These are phyloP conservation scores for Tenebrosternarchus preto DNA, from an alignment of 2,113 vertebrate genomes.

Conservation along the genomic window DNA sequence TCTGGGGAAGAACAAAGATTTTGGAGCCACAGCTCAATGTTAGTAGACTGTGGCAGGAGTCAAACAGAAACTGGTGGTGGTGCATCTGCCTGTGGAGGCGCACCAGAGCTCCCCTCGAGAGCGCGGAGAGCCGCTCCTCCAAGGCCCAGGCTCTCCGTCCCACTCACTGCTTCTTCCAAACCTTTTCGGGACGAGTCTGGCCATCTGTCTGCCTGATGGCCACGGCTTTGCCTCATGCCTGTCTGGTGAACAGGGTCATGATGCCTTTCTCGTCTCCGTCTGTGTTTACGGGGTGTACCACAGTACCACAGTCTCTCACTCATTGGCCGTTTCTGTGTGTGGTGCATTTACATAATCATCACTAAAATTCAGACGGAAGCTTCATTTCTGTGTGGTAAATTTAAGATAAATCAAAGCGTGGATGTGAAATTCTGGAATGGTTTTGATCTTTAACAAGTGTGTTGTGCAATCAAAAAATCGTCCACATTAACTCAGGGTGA, in stretches of 20 bases:
- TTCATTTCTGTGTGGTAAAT: neutral
- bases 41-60: neutral
- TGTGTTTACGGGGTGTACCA: neutral
- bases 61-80: neutral
- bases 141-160: neutral
- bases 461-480: neutral
- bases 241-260: neutral
- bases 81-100: neutral
- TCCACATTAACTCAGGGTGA: neutral
- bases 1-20: conserved; percentile 21
- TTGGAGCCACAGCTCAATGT: conserved; percentile 8
- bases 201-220: neutral
- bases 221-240: neutral
- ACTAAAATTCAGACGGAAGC: neutral
- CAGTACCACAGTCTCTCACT: neutral
- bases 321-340: neutral
- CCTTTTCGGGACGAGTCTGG: neutral
- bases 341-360: neutral
- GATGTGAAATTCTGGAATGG: neutral
- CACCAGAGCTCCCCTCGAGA: neutral
- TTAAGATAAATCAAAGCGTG: conserved; percentile 7
- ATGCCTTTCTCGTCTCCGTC: neutral
- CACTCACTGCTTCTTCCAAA: neutral
- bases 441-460: neutral
- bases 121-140: neutral